phyloP scores from a whole-genome alignment of 2,797 vertebrate genomes.

The Thripadectes ignobilis region DNA sequence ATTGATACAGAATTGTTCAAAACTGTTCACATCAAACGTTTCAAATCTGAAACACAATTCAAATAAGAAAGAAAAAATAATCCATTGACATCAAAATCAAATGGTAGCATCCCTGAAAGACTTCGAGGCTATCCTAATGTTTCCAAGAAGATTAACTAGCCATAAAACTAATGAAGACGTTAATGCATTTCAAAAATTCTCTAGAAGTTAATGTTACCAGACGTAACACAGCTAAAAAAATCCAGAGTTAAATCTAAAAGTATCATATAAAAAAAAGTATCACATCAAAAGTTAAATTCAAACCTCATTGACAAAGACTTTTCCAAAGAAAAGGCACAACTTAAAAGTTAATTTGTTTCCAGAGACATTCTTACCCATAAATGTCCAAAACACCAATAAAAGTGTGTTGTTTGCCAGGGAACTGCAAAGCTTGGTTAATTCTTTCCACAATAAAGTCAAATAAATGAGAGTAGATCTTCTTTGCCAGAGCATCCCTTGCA shows the following conservation, averaged over 20 bases:
- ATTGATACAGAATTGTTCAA: conserved; percentile 99
- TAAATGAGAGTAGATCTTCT: conserved; percentile 93
- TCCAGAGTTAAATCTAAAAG: background rate
- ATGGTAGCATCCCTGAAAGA: background rate
- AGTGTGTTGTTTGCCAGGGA: conserved; percentile 88
- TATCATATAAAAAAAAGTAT: background rate
- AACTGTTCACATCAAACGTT: conserved; percentile 97
- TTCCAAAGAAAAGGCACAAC: background rate
- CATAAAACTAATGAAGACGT: background rate
- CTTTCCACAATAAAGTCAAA: conserved; percentile 89
- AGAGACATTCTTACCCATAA: conserved; percentile 86
- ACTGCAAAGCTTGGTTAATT: conserved; percentile 89
- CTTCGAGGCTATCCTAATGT: background rate
- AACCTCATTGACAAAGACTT: background rate
- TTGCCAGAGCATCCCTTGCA: conserved; percentile 91
- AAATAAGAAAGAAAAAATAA: background rate
- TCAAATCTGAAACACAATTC: conserved; percentile 87
- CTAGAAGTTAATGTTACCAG: background rate
- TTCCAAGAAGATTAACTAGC: background rate
- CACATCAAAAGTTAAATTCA: background rate
- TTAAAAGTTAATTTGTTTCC: background rate
- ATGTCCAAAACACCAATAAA: conserved; percentile 99
- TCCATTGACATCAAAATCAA: background rate
- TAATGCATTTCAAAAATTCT: background rate
- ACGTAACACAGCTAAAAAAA: background rate